These are phyloP conservation scores for Electrophaes corylata DNA, from an alignment of 2,888 invertebrate genomes.

Conservation along the genomic window DNA sequence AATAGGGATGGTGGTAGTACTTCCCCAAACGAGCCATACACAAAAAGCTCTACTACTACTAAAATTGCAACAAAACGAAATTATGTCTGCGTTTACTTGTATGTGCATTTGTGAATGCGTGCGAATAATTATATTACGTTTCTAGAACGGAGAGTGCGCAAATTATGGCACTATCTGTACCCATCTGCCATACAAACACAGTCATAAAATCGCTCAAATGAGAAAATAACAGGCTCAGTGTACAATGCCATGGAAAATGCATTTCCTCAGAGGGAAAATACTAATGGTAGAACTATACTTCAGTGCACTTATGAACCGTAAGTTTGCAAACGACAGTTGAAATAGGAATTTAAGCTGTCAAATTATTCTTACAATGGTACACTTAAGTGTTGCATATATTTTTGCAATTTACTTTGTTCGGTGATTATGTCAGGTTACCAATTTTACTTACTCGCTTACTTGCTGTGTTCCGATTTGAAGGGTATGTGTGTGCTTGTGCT, in stretches of 20 bases:
- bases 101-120: conserved; percentile 66
- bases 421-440: too few relatives aligned
- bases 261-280: conserved; percentile 41
- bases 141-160: conserved; percentile 74
- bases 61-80: conserved; percentile 23
- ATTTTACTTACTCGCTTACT: too few relatives aligned
- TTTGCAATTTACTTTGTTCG: too few relatives aligned
- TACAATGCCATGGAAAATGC: conserved; percentile 79
- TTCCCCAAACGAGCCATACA: too few relatives aligned
- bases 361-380: too few relatives aligned
- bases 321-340: neutral
- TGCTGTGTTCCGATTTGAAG: too few relatives aligned
- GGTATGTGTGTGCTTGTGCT: too few relatives aligned
- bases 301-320: neutral
- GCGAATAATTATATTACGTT: conserved; percentile 79
- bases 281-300: neutral
- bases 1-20: too few relatives aligned
- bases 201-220: conserved; percentile 81
- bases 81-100: conserved; percentile 32
- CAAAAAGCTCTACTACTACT: too few relatives aligned
- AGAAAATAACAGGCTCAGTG: conserved; percentile 81
- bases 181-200: conserved; percentile 70
- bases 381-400: too few relatives aligned
- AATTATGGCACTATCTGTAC: conserved; percentile 68
- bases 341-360: too few relatives aligned